Evolutionary conservation across 1,140 invertebrate genomes (phyloP), one percentile per base, ranked within the genome.

Genomic region (Drosophila albomicans): DNA sequence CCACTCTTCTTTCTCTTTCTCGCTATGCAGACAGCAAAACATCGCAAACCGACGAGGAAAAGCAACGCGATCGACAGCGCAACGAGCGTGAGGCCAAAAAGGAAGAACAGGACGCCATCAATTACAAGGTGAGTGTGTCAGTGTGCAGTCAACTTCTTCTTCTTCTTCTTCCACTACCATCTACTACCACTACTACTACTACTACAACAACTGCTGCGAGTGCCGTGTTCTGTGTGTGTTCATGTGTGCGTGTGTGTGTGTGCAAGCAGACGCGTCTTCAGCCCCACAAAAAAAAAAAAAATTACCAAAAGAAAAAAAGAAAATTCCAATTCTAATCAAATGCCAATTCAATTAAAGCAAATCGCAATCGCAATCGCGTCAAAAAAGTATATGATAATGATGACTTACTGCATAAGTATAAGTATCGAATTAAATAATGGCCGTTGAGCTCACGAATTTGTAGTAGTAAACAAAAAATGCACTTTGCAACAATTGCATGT

Each of bases 41-140:
- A 78, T 78, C 92, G 68, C 92, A 92, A 84, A 92, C 89, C 72
- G 92, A 92, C 91, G 92, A 92, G 87, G 92, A 92, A 69, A 92
- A 92, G 67, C 91, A 92, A 57, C 91, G 92, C 72, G 92, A 92
- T 81, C 91, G 92, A 57, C 92, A 92, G 68, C 91, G 92, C 57
- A 92, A 81, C 91, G 92, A 92, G 63, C 91, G 92, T 38, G 92
- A 92, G 78, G 86, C 90, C 56, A 92, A 92, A 84, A 92, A 92
- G 78, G 91, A 91, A 78, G 92, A 92, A 68, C 91, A 92, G 80
- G 92, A 92, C 88, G 92, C 92, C 41, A 86, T 92, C 57, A 92
- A 92, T 78, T 92, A 92, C 62, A 92, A 92, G 84, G 92, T 92
- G 84, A 89, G 78, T 90, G 74, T 75, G 74, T 79, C 72, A 49